Conservation (phyloP, 2,113 vertebrate species). For the Gulo gulo region DNA sequence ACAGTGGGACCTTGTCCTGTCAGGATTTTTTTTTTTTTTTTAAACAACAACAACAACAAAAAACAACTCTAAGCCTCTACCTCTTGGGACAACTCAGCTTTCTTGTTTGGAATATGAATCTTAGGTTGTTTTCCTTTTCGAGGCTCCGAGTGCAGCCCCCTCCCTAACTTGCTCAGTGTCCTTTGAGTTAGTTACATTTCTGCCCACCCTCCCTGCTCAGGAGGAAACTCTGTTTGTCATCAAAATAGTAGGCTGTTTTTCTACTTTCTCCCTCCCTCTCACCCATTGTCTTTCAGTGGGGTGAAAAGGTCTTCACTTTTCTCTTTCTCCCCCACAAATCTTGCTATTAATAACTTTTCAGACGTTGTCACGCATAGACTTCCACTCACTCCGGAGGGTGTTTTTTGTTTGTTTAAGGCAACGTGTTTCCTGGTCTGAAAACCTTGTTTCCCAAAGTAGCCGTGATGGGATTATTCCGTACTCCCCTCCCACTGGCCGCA, state of each 20-base stretch:
- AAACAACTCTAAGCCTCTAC: not conserved
- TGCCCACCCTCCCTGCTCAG: not conserved
- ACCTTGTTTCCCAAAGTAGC: not conserved
- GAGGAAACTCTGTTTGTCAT: conserved; percentile 42
- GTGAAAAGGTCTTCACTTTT: conserved; percentile 73
- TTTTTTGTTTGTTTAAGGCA: conserved; percentile 65
- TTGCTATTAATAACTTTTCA: conserved; percentile 72
- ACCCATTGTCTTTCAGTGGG: conserved; percentile 68
- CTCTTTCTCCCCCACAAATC: conserved; percentile 51
- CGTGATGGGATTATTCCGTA: conserved; percentile 54
- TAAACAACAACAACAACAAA: too few relatives aligned
- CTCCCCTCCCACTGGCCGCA: not conserved
- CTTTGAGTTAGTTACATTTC: accelerated
- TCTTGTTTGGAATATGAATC: not conserved
- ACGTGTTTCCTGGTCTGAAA: conserved; percentile 68
- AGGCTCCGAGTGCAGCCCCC: accelerated
- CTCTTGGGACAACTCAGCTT: not conserved
- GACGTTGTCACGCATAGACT: conserved; percentile 66
- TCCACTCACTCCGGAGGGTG: not conserved
- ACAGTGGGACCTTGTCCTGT: not conserved
- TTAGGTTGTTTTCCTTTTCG: not conserved
- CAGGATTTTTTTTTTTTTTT: not conserved
- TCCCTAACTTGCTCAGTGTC: not conserved
- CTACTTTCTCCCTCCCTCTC: conserved; percentile 70
- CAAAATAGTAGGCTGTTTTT: conserved; percentile 60